Base-by-base conservation (phyloP, 2,888 invertebrate genomes). In the Coecobrya sp. region DNA sequence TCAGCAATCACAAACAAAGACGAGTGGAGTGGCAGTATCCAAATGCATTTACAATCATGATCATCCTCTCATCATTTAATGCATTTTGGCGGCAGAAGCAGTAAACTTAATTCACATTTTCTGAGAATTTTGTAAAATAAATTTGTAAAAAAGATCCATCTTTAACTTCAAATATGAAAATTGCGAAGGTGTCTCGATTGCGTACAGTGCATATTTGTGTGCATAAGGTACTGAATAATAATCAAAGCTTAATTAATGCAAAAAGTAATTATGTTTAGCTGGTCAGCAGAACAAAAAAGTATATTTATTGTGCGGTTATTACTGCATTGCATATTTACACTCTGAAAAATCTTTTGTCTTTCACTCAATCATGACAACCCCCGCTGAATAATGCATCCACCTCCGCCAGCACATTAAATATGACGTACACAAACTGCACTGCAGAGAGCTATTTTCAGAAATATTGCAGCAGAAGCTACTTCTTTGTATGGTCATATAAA, bases 181-280 rank as follows among this genome's bases (percentile, higher is more conserved):
- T 19, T 59, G 81, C 19, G 25, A 65, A 85, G 86, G 70, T 65
- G 84, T 85, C 45, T 27, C 65, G 27, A 27, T 27, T 65, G 65
- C 65, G 65, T 27, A 4, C 19, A 22, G 0, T 79, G 22, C 25
- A n/a, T 19, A 13, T 19, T 5, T 0, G 49, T 16, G 11, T 25
- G 16, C 0, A 11, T 49, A 45, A 2, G 76, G 42, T 70, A 19
- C 68, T 27, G 68, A 68, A 70, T 36, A 86, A 86, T 86, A 86
- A 86, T 86, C 52, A 86, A 22, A 27, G 73, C 36, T 86, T 86
- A 86, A 86, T 86, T 86, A 86, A 76, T 86, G 52, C 86, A 86
- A 86, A 59, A 86, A 45, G 19, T 86, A 86, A 86, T 86, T 86
- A 86, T 76, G 22, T 55, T 19, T 86, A 16, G 73, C 62, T 45